Evolutionary conservation across 2,797 vertebrate genomes (phyloP), one percentile per base, ranked within the genome.

Genomic region (Chelidonichthys spinosus): DNA sequence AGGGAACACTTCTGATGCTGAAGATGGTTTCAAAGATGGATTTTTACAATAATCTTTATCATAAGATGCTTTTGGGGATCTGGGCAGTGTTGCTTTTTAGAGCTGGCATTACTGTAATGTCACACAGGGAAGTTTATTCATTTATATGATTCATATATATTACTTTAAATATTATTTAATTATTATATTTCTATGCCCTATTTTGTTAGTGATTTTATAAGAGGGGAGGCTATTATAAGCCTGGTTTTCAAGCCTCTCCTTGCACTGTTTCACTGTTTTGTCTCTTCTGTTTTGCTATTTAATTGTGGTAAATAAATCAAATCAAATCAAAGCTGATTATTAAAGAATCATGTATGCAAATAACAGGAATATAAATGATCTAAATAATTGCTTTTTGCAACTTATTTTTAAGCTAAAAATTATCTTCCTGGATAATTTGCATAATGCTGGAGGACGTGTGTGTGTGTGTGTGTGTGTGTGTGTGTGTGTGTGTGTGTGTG

Each of bases 361-460:
- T 25, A 1, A 25, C 25, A 25, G 25, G 25, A 25, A 25, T 25
- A 25, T 25, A 25, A 25, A 25, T 25, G 25, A 25, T 25, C 25
- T 25, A 14, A 11, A 18, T 11, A 39, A 9, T 1, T 8, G 0
- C 4, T 43, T 49, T 69, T 47, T 36, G 3, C 2, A 53, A n/a
- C 9, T 42, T 47, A 1, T 50, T 11, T 52, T 7, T n/a, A 36
- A 11, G 17, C 15, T 4, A 50, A 3, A 70, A 62, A 62, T 39
- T 5, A 46, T 42, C 2, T 9, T 35, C 18, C 40, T 13, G 10
- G 36, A 69, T 33, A 76, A 32, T 56, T n/a, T 61, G 53, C 63
- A 59, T 72, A 74, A 71, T 72, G 43, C 44, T 46, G 40, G 36
- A 69, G 39, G 49, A 55, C 40, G 17, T 44, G 62, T 62, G 39